Evolutionary conservation across 2,888 invertebrate species (phyloP), one percentile per base, ranked within the genome.

Genomic region (Euplexia lucipara): DNA sequence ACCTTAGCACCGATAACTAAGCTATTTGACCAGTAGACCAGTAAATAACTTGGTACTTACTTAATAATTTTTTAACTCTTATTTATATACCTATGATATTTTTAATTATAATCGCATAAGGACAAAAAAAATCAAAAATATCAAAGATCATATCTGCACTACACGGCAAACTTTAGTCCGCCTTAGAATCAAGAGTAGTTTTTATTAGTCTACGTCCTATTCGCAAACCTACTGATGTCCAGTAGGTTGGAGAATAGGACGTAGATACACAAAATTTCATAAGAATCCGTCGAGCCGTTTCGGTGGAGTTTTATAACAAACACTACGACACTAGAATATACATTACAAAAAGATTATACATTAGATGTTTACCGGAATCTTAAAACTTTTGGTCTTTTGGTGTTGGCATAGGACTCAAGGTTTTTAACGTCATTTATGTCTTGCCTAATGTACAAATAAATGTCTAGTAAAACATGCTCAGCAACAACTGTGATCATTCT

Each of bases 1-100:
- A 80, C 84, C 84, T 85, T 83, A 82, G 68, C 83, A 84, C 79
- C 63, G 75, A 82, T 83, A 82, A 69, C 60, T 63, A 72, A 37
- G 57, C 70, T 80, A 68, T 83, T 79, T 77, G 65, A 56, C 62
- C 69, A 81, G 51, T 69, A 70, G 81, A 78, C 70, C 65, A 64
- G 64, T 49, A 61, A 83, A 66, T 70, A 78, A 30, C 20, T 56
- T 20, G 0, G 30, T 42, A 44, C 16, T 51, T 42, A 44, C 16
- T 51, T 45, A 70, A 75, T 54, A 4, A 37, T 70, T 32, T 9
- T 48, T 60, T 3, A 22, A 37, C 8, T 18, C 16, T 34, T 49
- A 37, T 20, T 51, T 14, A 16, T 45, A 7, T 26, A 26, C 5
- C n/a, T n/a, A n/a, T n/a, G n/a, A n/a, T n/a, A 20, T 54, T 34